Evolutionary conservation across 2,888 invertebrate genomes (phyloP).

Genomic region (Rhagium mordax): DNA sequence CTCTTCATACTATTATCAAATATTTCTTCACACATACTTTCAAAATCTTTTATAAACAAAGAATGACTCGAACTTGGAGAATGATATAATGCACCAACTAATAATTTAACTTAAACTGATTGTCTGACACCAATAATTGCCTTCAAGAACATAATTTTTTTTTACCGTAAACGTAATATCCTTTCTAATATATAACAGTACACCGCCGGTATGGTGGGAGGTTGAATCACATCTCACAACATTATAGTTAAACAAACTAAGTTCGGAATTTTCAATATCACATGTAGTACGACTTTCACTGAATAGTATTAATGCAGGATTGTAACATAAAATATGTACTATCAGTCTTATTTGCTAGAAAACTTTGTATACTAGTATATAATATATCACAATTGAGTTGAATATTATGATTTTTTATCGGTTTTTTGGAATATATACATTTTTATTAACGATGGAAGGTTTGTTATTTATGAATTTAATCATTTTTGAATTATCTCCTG

Average conservation of each 20-base stretch:
- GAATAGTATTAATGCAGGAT: slow-evolving; percentile 20
- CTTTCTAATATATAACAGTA: slow-evolving; percentile 23
- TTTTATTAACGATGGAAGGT: slow-evolving; percentile 17
- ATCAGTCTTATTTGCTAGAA: slow-evolving; percentile 17
- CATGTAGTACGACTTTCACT: slow-evolving; percentile 25
- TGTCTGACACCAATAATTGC: slow-evolving; percentile 29
- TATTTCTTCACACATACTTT: slow-evolving; percentile 17
- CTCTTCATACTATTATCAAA: background rate
- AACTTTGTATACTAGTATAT: slow-evolving; percentile 20
- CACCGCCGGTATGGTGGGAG: slow-evolving; percentile 20
- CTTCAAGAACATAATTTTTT: slow-evolving; percentile 13
- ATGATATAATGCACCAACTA: slow-evolving; percentile 27
- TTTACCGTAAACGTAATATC: background rate
- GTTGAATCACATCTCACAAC: slow-evolving; percentile 28
- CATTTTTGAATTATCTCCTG: too few species aligned
- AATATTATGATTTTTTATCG: slow-evolving; percentile 25
- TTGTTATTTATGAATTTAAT: background rate
- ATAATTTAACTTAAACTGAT: slow-evolving; percentile 9
- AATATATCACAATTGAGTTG: slow-evolving; percentile 11
- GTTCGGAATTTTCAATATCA: slow-evolving; percentile 26
- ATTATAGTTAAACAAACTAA: slow-evolving; percentile 13
- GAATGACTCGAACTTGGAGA: slow-evolving; percentile 28
- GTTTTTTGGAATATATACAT: background rate
- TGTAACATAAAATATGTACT: slow-evolving; percentile 1
- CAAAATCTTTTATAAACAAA: slow-evolving; percentile 24